Base-by-base conservation (phyloP, 2,113 vertebrate genomes). In the Oreochromis tanganicae region DNA sequence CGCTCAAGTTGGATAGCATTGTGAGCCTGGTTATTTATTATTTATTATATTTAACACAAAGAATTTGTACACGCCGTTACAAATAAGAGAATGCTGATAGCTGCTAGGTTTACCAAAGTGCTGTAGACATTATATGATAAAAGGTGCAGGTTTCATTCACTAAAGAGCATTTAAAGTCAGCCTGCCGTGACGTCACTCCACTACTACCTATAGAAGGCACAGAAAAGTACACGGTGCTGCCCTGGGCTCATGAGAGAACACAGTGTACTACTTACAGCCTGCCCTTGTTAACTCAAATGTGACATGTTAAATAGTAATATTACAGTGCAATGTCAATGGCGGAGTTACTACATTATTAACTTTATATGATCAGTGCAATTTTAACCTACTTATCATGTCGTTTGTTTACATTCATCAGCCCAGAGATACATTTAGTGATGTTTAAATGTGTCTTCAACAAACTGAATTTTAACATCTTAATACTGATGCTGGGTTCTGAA, bases 211-310 rank as follows among this genome's bases (percentile, higher is more conserved):
- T 63, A 91, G 54, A 7, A 63, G 83, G 61, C 83, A 46, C 89
- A 89, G 34, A 85, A 68, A 82, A 82, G 89, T 34, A 86, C 89
- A 73, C 71, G 13, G 85, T 87, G 85, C 59, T 43, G 46, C 38
- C 55, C 80, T 54, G 32, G 3, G 54, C 82, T 73, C 85, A 50
- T 48, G 34, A 92, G 82, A 92, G 95, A 91, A 96, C 94, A 96
- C 75, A 0, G 85, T 96, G 95, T 96, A 91, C 95, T 90, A 85
- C 78, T 80, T 79, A 43, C 63, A 71, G 63, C 24, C 6, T 43
- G 41, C 91, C 88, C 48, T 17, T n/a, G 34, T 63, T 54, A n/a
- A 34, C 46, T 57, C 17, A 5, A 10, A 21, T 29, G 56, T 54
- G 29, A 5, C 6, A 19, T 50, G 11, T 56, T 46, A 10, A 86